Evolutionary conservation across 2,113 vertebrate species (phyloP), one percentile per base, ranked within the genome.

Genomic region (Poeciliopsis retropinna): DNA sequence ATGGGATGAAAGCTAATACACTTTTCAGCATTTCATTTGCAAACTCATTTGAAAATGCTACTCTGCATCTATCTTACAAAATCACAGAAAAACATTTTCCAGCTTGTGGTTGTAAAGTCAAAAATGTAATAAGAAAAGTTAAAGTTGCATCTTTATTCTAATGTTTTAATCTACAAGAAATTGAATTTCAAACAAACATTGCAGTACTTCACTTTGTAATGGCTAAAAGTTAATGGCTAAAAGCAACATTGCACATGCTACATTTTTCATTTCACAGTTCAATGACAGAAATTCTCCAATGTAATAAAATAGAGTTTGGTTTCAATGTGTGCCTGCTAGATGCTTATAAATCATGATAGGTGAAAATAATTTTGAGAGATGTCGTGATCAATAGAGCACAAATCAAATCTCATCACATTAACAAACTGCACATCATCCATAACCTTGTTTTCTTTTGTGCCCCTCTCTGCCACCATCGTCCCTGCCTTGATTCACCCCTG

Each of bases 361-460:
- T 79, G 83, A 88, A 91, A 91, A 88, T 86, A 79, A 84, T 88
- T 81, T 87, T 32, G 80, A 13, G 12, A 75, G 78, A 75, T 76
- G 73, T 60, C 51, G 32, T 75, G 84, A 91, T 91, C 87, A 72
- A 92, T 89, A 60, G 84, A 73, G 85, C 86, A 76, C 90, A 89
- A 91, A 92, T 91, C 85, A 88, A 83, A 92, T 87, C 83, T 85
- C 81, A 76, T 86, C 87, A 78, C 84, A 88, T 85, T 91, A 91
- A 90, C 82, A 74, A 89, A 86, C 72, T 76, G 75, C 85, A 57
- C 75, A 81, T 88, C 87, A 89, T 90, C 87, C 86, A 89, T 90
- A 89, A 87, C 84, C 81, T 78, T 54, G 37, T 74, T 64, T 32
- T 80, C 76, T 78, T 87, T 88, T 83, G 80, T 81, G 72, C 67